Conservation (phyloP, 2,797 vertebrate species). For the Pipistrellus kuhlii region DNA sequence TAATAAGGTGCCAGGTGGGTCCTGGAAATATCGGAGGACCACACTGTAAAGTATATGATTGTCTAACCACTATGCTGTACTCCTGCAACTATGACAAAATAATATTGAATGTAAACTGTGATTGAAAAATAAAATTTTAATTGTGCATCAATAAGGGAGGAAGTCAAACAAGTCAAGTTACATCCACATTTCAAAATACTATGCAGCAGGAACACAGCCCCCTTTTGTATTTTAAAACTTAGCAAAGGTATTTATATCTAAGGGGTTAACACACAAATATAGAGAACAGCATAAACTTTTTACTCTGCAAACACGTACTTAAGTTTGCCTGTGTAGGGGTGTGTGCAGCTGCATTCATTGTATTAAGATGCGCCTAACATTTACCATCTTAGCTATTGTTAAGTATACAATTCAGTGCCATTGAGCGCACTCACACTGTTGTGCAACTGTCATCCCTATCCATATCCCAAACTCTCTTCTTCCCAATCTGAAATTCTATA, state of each 20-base stretch:
- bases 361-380: background rate
- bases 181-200: background rate
- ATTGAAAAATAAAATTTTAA: background rate
- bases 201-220: background rate
- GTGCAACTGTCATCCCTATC: background rate
- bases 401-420: background rate
- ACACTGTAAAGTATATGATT: background rate
- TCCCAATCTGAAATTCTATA: background rate
- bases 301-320: background rate
- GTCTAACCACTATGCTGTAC: background rate
- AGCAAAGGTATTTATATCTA: background rate
- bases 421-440: background rate
- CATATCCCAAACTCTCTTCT: background rate
- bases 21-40: background rate
- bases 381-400: background rate
- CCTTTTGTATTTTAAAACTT: background rate
- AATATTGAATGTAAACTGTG: background rate
- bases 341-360: too few relatives aligned
- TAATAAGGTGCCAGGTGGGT: background rate
- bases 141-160: background rate
- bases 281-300: background rate
- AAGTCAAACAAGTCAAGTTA: background rate
- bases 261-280: background rate
- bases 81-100: background rate
- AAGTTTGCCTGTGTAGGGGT: background rate